phyloP scores from a whole-genome alignment of 1,140 invertebrate genomes.

The Trachymyrmex cornetzi region DNA sequence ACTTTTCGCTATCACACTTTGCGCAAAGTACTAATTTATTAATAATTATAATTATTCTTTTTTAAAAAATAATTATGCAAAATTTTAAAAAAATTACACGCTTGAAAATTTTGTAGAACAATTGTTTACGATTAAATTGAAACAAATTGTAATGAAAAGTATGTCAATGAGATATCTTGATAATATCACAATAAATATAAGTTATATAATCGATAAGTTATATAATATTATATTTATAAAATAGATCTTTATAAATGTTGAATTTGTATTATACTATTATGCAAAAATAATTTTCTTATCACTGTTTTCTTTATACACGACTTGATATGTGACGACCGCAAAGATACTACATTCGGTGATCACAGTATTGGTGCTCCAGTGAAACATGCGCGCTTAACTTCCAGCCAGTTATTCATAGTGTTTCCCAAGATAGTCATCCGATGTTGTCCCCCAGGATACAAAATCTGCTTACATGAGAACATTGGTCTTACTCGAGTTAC shows the following conservation, averaged over 20 bases:
- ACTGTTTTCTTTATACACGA: neutral
- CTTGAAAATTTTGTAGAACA: neutral
- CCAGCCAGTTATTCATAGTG: conserved; percentile 32
- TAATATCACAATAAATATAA: neutral
- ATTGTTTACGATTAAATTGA: conserved; percentile 3
- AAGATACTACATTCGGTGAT: neutral
- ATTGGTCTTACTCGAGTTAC: conserved; percentile 35
- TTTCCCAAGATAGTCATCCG: neutral
- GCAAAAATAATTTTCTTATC: conserved; percentile 20
- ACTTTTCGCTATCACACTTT: neutral
- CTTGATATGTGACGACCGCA: neutral
- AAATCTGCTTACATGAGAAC: conserved; percentile 56
- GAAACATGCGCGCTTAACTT: conserved; percentile 27
- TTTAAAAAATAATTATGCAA: neutral
- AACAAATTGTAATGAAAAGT: neutral
- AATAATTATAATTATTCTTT: neutral
- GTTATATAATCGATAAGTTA: neutral
- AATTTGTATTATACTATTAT: neutral
- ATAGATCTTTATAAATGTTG: neutral
- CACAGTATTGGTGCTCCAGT: neutral
- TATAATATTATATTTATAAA: neutral
- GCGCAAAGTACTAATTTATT: neutral
- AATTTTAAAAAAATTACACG: neutral
- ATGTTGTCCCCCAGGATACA: conserved; percentile 35
- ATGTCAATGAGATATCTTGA: neutral